phyloP scores from a whole-genome alignment of 2,888 invertebrate genomes.

The Tenthredo mesomela region DNA sequence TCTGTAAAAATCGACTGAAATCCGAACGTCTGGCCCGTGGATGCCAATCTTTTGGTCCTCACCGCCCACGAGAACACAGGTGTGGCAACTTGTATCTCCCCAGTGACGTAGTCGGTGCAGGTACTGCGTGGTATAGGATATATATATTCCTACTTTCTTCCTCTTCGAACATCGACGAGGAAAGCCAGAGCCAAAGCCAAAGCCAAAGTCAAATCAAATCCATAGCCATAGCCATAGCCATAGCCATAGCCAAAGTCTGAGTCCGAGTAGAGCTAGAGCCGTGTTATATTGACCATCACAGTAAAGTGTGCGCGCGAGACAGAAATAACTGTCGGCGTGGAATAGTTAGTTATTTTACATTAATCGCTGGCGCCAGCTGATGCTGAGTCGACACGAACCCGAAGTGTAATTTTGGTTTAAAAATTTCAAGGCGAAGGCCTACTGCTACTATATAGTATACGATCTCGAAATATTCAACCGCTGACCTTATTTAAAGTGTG shows the following conservation, averaged over 20 bases:
- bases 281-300: slow-evolving; percentile 20
- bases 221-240: background rate
- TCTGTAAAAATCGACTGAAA: background rate
- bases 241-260: background rate
- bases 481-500: slow-evolving; percentile 17
- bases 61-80: slow-evolving; percentile 44
- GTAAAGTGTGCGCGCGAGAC: slow-evolving; percentile 32
- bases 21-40: slow-evolving; percentile 1
- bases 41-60: slow-evolving; percentile 43
- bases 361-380: slow-evolving; percentile 48
- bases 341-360: slow-evolving; percentile 47
- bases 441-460: too few species aligned
- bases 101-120: slow-evolving; percentile 41
- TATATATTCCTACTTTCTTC: slow-evolving; percentile 27
- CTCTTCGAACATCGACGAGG: background rate
- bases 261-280: background rate
- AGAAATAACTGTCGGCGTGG: slow-evolving; percentile 42
- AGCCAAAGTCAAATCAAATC: background rate
- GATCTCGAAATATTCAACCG: slow-evolving; percentile 15
- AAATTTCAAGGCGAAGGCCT: slow-evolving; percentile 6
- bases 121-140: background rate
- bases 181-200: background rate
- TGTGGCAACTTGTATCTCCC: slow-evolving; percentile 44
- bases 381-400: background rate
- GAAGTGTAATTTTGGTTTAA: background rate